Evolutionary conservation across 1,140 invertebrate genomes (phyloP).

Genomic region (Drosophila sturtevanti): DNA sequence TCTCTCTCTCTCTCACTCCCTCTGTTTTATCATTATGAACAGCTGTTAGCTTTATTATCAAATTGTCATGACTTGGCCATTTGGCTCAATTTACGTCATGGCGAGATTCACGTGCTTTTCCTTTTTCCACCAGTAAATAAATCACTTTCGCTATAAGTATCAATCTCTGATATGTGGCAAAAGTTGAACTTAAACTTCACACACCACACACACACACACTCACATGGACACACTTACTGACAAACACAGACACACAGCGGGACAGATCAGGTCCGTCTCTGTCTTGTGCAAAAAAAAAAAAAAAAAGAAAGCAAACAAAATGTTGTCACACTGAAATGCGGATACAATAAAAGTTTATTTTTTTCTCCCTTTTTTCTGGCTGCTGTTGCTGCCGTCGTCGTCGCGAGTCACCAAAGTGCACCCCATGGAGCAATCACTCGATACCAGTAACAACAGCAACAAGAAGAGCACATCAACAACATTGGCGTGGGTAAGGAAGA

Average conservation of each 20-base stretch:
- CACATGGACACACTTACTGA: not conserved
- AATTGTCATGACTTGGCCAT: constrained; percentile 74
- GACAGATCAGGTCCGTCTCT: constrained; percentile 5
- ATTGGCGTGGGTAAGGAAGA: constrained; percentile 48
- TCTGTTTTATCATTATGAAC: constrained; percentile 30
- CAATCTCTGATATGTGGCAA: constrained; percentile 73
- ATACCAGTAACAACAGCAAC: constrained; percentile 57
- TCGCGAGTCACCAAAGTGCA: constrained; percentile 68
- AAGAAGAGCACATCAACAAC: constrained; percentile 51
- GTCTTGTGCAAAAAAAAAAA: constrained; percentile 34
- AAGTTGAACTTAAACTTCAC: constrained; percentile 56
- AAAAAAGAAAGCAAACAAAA: constrained; percentile 53
- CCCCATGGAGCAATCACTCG: constrained; percentile 78
- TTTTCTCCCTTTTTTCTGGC: constrained; percentile 34
- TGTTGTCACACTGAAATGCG: constrained; percentile 75
- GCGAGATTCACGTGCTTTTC: constrained; percentile 37
- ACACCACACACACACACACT: constrained; percentile 17
- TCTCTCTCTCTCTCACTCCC: not conserved
- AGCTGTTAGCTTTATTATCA: constrained; percentile 71
- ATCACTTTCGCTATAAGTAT: constrained; percentile 79
- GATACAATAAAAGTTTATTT: constrained; percentile 79
- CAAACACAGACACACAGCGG: not conserved
- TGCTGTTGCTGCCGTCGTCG: constrained; percentile 19
- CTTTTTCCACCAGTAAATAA: constrained; percentile 60
- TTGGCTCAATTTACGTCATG: constrained; percentile 74